Evolutionary conservation across 2,113 vertebrate species (phyloP), one percentile per base, ranked within the genome.

Genomic region (Lepisosteus oculatus): DNA sequence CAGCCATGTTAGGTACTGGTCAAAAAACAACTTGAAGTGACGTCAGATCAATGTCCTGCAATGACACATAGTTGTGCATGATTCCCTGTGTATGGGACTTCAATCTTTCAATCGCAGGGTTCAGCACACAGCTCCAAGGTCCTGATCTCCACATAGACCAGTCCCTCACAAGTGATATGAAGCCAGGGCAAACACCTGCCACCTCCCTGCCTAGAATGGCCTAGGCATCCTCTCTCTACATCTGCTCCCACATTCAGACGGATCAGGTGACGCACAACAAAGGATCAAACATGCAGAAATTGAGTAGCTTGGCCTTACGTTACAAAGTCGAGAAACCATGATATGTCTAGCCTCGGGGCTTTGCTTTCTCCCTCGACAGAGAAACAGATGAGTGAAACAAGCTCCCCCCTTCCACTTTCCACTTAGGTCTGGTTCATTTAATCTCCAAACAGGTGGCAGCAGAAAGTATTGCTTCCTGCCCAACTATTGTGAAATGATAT

Each of bases 401-500:
- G 82, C 82, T 78, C 75, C 15, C 17, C 54, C 14, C 17, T 42
- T 17, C 70, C 44, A 42, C 13, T 42, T 61, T 55, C 14, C 0
- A 47, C 43, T 44, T 3, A 6, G 15, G 45, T 67, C 66, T 43
- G 14, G 14, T 55, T 43, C 55, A 29, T 44, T 67, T 67, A 14
- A 42, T 61, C 55, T 15, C 55, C n/a, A 4, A 59, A 42, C 65
- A 67, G 17, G 65, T n/a, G 71, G 54, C 9, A 47, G 12, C 11
- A 41, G 64, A 47, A 61, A 72, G 61, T 55, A 56, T 64, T 51
- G n/a, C 43, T 65, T 51, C 47, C 14, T 82, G 79, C 81, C 82
- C 78, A 76, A 77, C 72, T 69, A 72, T 76, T 51, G 47, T 51
- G 81, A 67, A 72, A 72, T 67, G 6, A 73, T 79, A 86, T 84